Conservation (phyloP, 2,797 vertebrate species). For the Anabas testudineus region DNA sequence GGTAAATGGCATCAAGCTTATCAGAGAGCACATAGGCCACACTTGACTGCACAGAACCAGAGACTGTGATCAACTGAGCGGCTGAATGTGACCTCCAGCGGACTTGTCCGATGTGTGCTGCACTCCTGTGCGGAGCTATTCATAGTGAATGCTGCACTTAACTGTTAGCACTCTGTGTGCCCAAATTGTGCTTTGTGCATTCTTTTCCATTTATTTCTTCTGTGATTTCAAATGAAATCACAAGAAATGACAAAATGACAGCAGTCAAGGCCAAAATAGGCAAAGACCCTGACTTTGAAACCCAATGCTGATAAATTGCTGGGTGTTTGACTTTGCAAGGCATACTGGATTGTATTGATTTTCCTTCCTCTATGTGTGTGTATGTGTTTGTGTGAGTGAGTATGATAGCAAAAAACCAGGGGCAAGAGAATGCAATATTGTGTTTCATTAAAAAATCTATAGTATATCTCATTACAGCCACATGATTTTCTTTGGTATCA, state of each 20-base stretch:
- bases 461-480: constrained; percentile 80
- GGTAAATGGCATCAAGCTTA: constrained; percentile 70
- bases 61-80: constrained; percentile 38
- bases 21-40: constrained; percentile 64
- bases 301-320: constrained; percentile 79
- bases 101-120: neutral
- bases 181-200: constrained; percentile 6
- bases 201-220: constrained; percentile 5
- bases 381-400: constrained; percentile 56
- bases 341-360: constrained; percentile 81
- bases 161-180: constrained; percentile 5
- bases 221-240: constrained; percentile 6
- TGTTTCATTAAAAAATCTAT: constrained; percentile 84
- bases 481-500: constrained; percentile 77
- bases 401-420: constrained; percentile 56
- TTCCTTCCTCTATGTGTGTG: constrained; percentile 51
- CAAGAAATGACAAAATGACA: constrained; percentile 38
- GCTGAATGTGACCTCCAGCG: constrained; percentile 48
- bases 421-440: constrained; percentile 71
- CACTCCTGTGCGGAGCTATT: constrained; percentile 42
- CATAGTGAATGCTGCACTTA: constrained; percentile 6
- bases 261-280: constrained; percentile 67
- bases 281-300: constrained; percentile 75
- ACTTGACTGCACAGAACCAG: constrained; percentile 58
- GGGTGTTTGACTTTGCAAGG: constrained; percentile 75